Evolutionary conservation across 1,140 invertebrate genomes (phyloP), one percentile per base, ranked within the genome.

Genomic region (Cephus cinctus): DNA sequence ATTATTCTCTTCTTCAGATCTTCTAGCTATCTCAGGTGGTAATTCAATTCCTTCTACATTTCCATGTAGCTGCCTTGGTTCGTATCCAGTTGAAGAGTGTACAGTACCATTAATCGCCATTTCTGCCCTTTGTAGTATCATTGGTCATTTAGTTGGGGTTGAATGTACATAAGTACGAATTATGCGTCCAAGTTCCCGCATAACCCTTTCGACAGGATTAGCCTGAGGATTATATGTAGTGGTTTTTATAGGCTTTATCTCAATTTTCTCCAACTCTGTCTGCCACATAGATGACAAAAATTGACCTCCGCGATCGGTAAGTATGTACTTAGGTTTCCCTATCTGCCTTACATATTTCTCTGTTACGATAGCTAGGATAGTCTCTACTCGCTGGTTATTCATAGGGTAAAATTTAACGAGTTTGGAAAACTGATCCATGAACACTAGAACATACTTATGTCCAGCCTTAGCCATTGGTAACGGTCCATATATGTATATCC

Each of bases 351-450:
- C 36, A 23, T 47, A 30, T 9, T 23, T 38, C 15, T 47, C 23
- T 36, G 18, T 21, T 16, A 38, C 3, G 2, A 47, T 18, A 5
- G 19, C 16, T 4, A 27, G 8, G 2, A 47, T 12, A 2, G 16
- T 19, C 4, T 38, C 34, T 4, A 20, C 22, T 9, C 20, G 36
- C 9, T 21, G 18, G n/a, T 27, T 47, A 12, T 14, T 4, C 2
- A 47, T 23, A 12, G 34, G 12, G 22, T 47, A 47, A 2, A 47
- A 38, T 23, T 38, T 47, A 11, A 19, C 21, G 15, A 44, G 22
- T 44, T 44, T 34, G 4, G 44, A 38, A n/a, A 47, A 47, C 38
- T 36, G 36, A 19, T 47, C 32, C 44, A 47, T 47, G 3, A 36
- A n/a, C 11, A 47, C 44, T 5, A 47, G 19, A n/a, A 47, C 20